Conservation (phyloP, 2,888 invertebrate species). For the Chymomyza procnemis region DNA sequence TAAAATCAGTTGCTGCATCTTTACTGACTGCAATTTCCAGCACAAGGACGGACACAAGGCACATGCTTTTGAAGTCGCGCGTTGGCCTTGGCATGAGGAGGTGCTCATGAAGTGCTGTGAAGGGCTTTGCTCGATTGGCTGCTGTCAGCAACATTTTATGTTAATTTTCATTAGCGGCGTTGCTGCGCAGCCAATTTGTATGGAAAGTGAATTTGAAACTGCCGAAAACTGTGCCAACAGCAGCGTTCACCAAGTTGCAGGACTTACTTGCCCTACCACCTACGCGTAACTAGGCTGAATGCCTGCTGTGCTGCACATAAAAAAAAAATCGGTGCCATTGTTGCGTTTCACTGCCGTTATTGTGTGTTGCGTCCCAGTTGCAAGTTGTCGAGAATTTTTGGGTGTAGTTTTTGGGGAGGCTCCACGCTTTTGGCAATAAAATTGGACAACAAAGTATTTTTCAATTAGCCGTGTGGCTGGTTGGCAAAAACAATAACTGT, state of each 20-base stretch:
- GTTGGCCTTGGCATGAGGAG: not conserved
- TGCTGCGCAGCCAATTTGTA: conserved; percentile 66
- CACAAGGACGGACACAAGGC: conserved; percentile 28
- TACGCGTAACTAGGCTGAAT: not conserved
- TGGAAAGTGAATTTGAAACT: conserved; percentile 69
- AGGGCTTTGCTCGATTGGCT: conserved; percentile 67
- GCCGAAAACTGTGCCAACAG: conserved; percentile 23
- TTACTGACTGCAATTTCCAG: conserved; percentile 68
- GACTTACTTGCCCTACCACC: not conserved
- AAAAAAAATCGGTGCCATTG: conserved; percentile 56
- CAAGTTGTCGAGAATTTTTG: conserved; percentile 28
- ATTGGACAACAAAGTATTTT: conserved; percentile 69
- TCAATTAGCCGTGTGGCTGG: conserved; percentile 57
- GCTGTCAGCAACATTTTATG: conserved; percentile 73
- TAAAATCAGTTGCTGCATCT: conserved; percentile 71
- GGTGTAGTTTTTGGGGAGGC: not conserved
- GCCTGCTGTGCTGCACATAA: conserved; percentile 1
- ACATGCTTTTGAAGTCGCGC: not conserved
- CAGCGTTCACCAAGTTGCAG: not conserved
- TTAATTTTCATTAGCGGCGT: conserved; percentile 70
- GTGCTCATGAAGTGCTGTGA: conserved; percentile 19
- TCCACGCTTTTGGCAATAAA: conserved; percentile 38
- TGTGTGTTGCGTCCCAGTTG: not conserved
- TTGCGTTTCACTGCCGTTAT: not conserved
- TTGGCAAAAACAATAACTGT: conserved; percentile 69